Conservation (phyloP, 2,113 vertebrate genomes). For the Phalacrocorax carbo region DNA sequence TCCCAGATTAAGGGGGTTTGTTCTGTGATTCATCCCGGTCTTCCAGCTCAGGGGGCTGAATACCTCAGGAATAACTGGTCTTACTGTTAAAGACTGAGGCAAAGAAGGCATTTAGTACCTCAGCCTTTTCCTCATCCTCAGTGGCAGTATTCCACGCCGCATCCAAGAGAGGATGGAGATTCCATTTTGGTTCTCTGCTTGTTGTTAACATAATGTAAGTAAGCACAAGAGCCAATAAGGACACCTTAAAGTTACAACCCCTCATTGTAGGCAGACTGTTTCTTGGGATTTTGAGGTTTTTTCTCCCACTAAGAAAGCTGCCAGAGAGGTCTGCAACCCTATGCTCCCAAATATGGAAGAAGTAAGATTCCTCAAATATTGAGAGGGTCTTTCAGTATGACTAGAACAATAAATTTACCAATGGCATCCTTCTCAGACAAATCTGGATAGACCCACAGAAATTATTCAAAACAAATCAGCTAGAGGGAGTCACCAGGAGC, state of each 20-base stretch:
- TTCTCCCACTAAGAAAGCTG: neutral
- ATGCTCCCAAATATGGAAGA: neutral
- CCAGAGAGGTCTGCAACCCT: rapidly evolving
- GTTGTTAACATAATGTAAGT: neutral
- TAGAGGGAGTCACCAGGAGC: neutral
- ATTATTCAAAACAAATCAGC: neutral
- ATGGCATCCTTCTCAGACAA: neutral
- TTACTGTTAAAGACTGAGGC: too few species aligned
- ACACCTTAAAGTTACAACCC: neutral
- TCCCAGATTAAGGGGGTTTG: too few species aligned
- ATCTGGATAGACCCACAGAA: neutral
- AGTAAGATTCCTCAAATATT: neutral
- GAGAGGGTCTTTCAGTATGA: neutral
- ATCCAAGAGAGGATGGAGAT: too few species aligned
- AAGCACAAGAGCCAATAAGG: neutral
- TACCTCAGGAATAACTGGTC: too few species aligned
- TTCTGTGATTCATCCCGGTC: too few species aligned
- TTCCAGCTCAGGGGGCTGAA: too few species aligned
- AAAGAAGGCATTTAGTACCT: too few species aligned
- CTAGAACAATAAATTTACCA: neutral
- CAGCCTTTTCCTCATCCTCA: too few species aligned
- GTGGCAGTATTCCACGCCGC: too few species aligned
- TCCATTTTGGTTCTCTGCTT: too few species aligned
- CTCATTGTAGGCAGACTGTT: neutral
- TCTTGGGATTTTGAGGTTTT: neutral